Evolutionary conservation across 2,888 invertebrate species (phyloP).

Genomic region (Tipula vernalis): DNA sequence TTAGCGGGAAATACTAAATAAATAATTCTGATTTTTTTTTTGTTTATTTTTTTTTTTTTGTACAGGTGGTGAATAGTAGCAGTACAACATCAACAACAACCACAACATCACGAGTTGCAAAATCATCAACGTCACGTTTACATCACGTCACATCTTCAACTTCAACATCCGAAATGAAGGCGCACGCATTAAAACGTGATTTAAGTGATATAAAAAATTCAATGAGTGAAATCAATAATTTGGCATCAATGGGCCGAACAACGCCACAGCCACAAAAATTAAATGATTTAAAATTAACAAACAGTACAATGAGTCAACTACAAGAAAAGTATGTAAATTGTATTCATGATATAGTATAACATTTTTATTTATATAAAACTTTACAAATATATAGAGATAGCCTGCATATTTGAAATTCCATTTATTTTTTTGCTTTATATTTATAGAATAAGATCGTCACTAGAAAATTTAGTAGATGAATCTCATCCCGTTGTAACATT

Average conservation of each 20-base stretch:
- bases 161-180: constrained; percentile 60
- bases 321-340: constrained; percentile 16
- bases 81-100: constrained; percentile 33
- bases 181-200: constrained; percentile 70
- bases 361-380: background rate
- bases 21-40: background rate
- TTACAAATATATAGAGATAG: background rate
- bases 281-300: constrained; percentile 18
- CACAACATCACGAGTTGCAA: constrained; percentile 26
- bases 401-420: background rate
- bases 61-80: constrained; percentile 35
- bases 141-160: constrained; percentile 38
- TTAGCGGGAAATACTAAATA: constrained; percentile 8
- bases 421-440: constrained; percentile 16
- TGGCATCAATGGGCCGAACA: constrained; percentile 32
- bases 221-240: constrained; percentile 76
- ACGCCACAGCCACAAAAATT: constrained; percentile 13
- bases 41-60: background rate
- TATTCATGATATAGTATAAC: background rate
- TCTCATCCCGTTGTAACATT: constrained; percentile 64
- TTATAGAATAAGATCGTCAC: constrained; percentile 53
- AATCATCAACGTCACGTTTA: constrained; percentile 34
- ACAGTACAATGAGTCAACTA: constrained; percentile 18
- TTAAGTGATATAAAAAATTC: constrained; percentile 55
- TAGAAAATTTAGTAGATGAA: constrained; percentile 65